Evolutionary conservation across 2,113 vertebrate species (phyloP), one percentile per base, ranked within the genome.

Genomic region (Urocynchramus pylzowi): DNA sequence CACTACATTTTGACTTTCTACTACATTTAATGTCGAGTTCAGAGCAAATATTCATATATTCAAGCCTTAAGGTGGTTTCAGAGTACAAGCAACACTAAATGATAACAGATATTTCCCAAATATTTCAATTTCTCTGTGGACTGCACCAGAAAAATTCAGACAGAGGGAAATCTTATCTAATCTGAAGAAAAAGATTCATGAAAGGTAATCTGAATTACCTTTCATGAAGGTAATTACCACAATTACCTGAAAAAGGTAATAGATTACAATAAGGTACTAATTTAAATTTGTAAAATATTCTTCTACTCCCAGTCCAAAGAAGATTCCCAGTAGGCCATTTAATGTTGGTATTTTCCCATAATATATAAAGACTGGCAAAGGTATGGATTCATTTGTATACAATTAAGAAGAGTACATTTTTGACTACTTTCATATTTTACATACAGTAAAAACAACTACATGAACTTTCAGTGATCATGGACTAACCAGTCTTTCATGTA

Each of bases 31-130:
- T 54, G 76, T 57, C 15, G 54, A 69, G 49, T 84, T 88, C 71
- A 94, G 91, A 95, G 90, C 71, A 94, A 95, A 95, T 95, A 95
- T 88, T 91, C 77, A 84, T 89, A 64, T 83, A 95, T 96, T 95
- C 87, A 84, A 91, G 82, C 87, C 87, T 94, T 92, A 17, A 75
- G 89, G 90, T 89, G 21, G 50, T 89, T 95, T 92, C 71, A 64
- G 52, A 95, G 64, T 91, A 88, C 63, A 86, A 90, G 78, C 24
- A 96, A 67, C 71, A 86, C 16, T 70, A 95, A 95, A 86, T 11
- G 17, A 71, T 80, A 89, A 68, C 59, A 92, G 69, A 78, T 53
- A 57, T 74, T 93, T 77, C 49, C 31, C 2, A 1, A 84, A 60
- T 68, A 50, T 90, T 89, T 86, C 81, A 0, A 0, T 73, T 88